Evolutionary conservation across 1,140 invertebrate species (phyloP).

Genomic region (Bombus polaris): DNA sequence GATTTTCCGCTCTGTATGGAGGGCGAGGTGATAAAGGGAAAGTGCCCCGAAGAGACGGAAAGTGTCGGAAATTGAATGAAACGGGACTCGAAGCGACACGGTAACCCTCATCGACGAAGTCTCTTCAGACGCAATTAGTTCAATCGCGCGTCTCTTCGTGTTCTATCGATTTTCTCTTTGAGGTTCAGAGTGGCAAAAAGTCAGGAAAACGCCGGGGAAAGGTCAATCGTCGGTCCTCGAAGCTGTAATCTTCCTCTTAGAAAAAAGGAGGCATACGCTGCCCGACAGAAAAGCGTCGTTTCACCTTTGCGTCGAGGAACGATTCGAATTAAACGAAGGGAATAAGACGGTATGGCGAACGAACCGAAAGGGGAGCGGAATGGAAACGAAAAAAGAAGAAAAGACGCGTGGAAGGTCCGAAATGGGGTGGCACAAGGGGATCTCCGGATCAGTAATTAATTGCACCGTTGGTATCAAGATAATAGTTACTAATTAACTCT

Average conservation of each 20-base stretch:
- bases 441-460: constrained; percentile 59
- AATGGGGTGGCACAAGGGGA: constrained; percentile 1
- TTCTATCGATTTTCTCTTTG: constrained; percentile 15
- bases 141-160: constrained; percentile 2
- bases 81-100: neutral
- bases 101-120: constrained; percentile 19
- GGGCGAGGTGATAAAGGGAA: neutral
- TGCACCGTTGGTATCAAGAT: constrained; percentile 59
- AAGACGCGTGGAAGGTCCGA: constrained; percentile 4
- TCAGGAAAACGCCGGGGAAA: neutral
- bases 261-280: neutral
- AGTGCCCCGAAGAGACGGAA: neutral
- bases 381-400: neutral
- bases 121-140: constrained; percentile 33
- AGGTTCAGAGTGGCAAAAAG: no score
- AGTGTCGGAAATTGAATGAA: constrained; percentile 35
- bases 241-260: neutral
- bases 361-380: neutral
- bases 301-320: neutral
- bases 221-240: neutral
- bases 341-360: neutral
- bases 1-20: no score
- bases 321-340: neutral
- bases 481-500: constrained; percentile 68
- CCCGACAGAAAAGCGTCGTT: neutral